These are phyloP conservation scores for Hetaerina titia DNA, from an alignment of 2,888 invertebrate genomes.

Conservation along the genomic window DNA sequence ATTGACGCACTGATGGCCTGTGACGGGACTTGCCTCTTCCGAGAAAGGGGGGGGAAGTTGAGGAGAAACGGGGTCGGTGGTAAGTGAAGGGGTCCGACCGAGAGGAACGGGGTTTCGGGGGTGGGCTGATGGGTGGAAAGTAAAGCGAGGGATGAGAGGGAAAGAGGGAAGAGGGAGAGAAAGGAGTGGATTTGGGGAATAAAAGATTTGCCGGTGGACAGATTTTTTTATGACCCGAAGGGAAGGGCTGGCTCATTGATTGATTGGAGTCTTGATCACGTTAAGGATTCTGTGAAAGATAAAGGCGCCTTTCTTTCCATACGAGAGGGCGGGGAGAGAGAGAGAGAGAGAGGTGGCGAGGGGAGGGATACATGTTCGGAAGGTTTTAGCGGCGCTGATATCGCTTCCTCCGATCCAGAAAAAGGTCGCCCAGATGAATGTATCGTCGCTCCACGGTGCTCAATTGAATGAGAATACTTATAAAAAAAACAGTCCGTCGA, in stretches of 20 bases:
- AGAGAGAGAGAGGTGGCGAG: not conserved
- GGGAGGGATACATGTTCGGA: not conserved
- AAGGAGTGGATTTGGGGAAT: not conserved
- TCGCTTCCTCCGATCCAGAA: not conserved
- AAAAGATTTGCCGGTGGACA: not conserved
- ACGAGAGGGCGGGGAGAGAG: not conserved
- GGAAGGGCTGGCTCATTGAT: slow-evolving; percentile 17
- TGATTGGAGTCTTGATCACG: slow-evolving; percentile 53
- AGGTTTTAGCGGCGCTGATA: not conserved
- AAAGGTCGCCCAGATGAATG: not conserved
- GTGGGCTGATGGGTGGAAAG: not conserved
- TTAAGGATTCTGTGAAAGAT: slow-evolving; percentile 26
- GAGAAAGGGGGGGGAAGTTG: not conserved
- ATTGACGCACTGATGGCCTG: slow-evolving; percentile 49
- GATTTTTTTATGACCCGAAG: not conserved
- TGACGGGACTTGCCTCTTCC: slow-evolving; percentile 28
- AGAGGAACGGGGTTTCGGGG: not conserved
- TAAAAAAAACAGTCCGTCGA: not conserved
- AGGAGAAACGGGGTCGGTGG: not conserved
- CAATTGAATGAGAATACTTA: not conserved
- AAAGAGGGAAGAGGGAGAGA: not conserved
- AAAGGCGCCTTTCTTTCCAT: not conserved
- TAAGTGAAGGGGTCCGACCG: not conserved
- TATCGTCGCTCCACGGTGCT: not conserved
- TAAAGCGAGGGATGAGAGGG: not conserved